A percentile compares a stretch with the other conserved stretches of the same genome.
Evolutionary conservation across 1,140 invertebrate species (phyloP).

Genomic region (Choristoneura fumiferana): DNA sequence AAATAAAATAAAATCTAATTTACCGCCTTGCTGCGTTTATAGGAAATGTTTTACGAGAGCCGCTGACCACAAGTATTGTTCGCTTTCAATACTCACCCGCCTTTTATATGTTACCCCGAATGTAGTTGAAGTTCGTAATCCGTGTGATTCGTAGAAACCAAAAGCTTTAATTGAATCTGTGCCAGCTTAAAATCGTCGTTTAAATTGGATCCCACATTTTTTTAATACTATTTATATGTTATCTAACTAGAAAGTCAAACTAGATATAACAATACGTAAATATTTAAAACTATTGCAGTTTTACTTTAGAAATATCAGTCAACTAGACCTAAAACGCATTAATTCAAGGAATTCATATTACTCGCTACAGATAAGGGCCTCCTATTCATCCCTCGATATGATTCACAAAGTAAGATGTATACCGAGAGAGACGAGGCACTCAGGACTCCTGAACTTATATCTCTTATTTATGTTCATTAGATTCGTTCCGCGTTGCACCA

Average conservation of each 20-base stretch:
- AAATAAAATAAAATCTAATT: slow-evolving; percentile 77
- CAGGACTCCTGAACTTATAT: slow-evolving; percentile 34
- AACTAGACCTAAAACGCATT: too few relatives aligned
- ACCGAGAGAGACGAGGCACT: slow-evolving; percentile 24
- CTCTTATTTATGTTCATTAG: slow-evolving; percentile 70
- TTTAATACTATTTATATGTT: too few relatives aligned
- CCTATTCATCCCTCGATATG: slow-evolving; percentile 22
- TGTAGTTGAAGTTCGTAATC: background rate
- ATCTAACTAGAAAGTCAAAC: too few relatives aligned
- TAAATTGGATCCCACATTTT: too few relatives aligned
- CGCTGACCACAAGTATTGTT: slow-evolving; percentile 49
- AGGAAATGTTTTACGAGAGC: slow-evolving; percentile 61
- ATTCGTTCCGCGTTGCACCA: slow-evolving; percentile 48
- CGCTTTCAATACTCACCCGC: slow-evolving; percentile 38
- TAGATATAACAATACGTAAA: too few relatives aligned
- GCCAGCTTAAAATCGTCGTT: too few relatives aligned
- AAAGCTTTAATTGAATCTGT: background rate
- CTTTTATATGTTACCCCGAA: slow-evolving; percentile 39
- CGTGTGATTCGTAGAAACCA: slow-evolving; percentile 2
- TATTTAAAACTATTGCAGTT: too few relatives aligned
- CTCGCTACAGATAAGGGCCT: slow-evolving; percentile 24
- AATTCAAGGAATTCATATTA: slow-evolving; percentile 19
- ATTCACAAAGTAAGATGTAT: slow-evolving; percentile 36
- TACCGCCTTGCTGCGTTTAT: slow-evolving; percentile 70
- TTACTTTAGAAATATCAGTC: too few relatives aligned